These are phyloP conservation scores for Drosophila emarginata DNA, from an alignment of 2,888 invertebrate species.

Conservation along the genomic window DNA sequence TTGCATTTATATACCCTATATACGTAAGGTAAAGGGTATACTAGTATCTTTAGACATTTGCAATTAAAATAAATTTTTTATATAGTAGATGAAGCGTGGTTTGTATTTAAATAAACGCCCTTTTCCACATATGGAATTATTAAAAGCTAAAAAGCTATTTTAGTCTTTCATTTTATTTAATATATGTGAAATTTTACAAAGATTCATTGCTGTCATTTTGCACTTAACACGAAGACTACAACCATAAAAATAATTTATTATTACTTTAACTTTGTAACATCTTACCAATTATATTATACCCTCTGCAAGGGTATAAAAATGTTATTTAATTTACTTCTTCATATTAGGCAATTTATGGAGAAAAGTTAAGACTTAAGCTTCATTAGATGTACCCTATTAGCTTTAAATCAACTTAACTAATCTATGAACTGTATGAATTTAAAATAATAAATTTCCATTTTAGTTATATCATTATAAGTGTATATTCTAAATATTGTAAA, in stretches of 20 bases:
- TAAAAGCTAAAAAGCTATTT: background rate
- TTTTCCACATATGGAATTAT: background rate
- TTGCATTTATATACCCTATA: conserved; percentile 3
- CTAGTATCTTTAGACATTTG: too few species aligned
- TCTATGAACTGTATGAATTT: too few species aligned
- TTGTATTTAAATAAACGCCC: background rate
- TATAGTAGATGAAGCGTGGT: background rate
- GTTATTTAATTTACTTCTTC: background rate
- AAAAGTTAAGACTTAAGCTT: too few species aligned
- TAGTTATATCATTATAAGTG: too few species aligned
- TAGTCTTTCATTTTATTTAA: background rate
- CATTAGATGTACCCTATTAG: too few species aligned
- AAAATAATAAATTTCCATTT: too few species aligned
- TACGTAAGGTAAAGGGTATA: background rate
- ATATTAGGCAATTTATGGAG: background rate
- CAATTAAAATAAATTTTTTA: background rate
- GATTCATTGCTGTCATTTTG: background rate
- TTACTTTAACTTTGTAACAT: too few species aligned
- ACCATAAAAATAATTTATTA: background rate
- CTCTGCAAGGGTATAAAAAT: too few species aligned
- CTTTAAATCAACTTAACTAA: too few species aligned
- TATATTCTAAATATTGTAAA: too few species aligned
- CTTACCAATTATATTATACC: too few species aligned
- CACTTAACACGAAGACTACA: background rate
- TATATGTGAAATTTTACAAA: background rate